phyloP scores from a whole-genome alignment of 2,888 invertebrate genomes.

The Papilio gigon region DNA sequence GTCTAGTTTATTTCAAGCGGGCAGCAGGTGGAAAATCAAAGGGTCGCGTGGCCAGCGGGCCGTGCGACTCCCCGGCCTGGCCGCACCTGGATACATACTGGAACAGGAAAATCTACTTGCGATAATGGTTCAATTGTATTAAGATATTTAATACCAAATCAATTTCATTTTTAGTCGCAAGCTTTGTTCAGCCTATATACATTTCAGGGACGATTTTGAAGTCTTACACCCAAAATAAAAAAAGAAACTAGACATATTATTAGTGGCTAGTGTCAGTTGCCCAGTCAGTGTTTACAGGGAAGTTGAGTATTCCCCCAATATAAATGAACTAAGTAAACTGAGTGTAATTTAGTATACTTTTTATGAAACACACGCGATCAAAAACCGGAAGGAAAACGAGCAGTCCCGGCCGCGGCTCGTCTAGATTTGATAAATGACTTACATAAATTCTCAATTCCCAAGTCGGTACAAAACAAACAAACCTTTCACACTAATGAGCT shows the following conservation, averaged over 20 bases:
- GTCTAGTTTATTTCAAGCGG: constrained; percentile 56
- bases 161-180: too few relatives aligned
- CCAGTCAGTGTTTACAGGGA: neutral
- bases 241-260: too few relatives aligned
- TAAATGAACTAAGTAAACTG: neutral
- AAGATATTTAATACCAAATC: neutral
- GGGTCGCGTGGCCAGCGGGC: constrained; percentile 45
- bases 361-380: neutral
- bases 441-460: neutral
- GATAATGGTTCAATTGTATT: constrained; percentile 6
- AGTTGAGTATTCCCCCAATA: neutral
- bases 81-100: constrained; percentile 20
- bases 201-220: too few relatives aligned
- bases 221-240: too few relatives aligned
- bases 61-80: constrained; percentile 19
- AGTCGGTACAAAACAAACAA: constrained; percentile 12
- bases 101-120: neutral
- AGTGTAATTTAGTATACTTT: neutral
- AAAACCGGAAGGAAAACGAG: constrained; percentile 1
- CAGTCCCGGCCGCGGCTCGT: neutral
- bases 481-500: constrained; percentile 22
- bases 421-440: constrained; percentile 7
- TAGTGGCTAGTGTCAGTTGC: too few relatives aligned
- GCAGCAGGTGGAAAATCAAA: constrained; percentile 58
- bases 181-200: too few relatives aligned